Evolutionary conservation across 2,888 invertebrate species (phyloP), one percentile per base, ranked within the genome.

Genomic region (Rhodophaea formosa): DNA sequence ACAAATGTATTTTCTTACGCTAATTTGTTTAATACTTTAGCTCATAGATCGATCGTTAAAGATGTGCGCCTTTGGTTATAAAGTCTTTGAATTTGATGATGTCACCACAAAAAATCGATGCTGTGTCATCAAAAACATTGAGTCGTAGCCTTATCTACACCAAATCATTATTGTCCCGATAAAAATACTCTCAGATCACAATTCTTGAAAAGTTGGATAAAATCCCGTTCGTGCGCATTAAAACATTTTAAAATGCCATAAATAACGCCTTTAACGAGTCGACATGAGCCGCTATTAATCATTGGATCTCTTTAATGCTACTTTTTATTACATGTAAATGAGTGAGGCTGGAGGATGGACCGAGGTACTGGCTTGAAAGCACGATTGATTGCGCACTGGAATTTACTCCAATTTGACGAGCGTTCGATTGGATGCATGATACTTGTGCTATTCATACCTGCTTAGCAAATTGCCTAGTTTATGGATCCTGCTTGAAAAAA

Each of bases 321-420:
- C 79, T 77, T 85, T 88, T 89, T 88, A 89, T 87, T 82, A 82
- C 84, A 88, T 88, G 86, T 87, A 85, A 88, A 89, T 88, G 86
- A 89, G 79, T 70, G 71, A 64, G 71, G 74, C 66, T 55, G 39
- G 45, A 23, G 49, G 45, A 58, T 52, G 55, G 54, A 58, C 56
- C 52, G 56, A 43, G 42, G 51, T 16, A 42, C 30, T 17, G 3
- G 14, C 39, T n/a, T 39, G n/a, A 39, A 39, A 12, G 39, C 39
- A 39, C 39, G 39, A 39, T 23, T n/a, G 32, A 10, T 39, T 6
- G 39, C 39, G n/a, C 0, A 35, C 10, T 35, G 35, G n/a, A 39
- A 39, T 5, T 32, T 32, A 32, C n/a, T 39, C 39, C 39, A n/a
- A 2, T 39, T 39, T n/a, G n/a, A 39, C 39, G 10, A 12, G 12